phyloP scores from a whole-genome alignment of 2,888 invertebrate species.

The Pseudeuparius sepicola region DNA sequence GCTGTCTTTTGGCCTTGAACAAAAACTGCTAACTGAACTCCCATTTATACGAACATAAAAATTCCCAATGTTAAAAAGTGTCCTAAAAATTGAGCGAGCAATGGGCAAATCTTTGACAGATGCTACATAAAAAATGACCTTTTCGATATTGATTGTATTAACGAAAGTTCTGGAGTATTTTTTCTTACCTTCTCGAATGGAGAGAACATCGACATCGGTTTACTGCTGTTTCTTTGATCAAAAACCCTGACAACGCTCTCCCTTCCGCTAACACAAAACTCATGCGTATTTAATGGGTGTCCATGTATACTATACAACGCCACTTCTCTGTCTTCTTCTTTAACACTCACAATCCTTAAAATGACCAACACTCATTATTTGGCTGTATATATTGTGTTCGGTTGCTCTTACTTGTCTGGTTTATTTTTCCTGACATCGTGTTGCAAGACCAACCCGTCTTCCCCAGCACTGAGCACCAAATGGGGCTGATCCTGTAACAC shows the following conservation, averaged over 20 bases:
- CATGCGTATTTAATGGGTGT: slow-evolving; percentile 66
- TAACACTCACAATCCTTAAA: slow-evolving; percentile 47
- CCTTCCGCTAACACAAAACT: slow-evolving; percentile 77
- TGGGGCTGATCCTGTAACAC: slow-evolving; percentile 67
- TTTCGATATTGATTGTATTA: too few relatives aligned
- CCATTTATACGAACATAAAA: too few relatives aligned
- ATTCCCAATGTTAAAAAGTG: too few relatives aligned
- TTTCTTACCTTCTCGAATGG: slow-evolving; percentile 31
- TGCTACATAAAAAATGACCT: too few relatives aligned
- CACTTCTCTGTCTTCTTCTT: slow-evolving; percentile 49
- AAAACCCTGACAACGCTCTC: slow-evolving; percentile 70
- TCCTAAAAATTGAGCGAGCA: too few relatives aligned
- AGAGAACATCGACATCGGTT: slow-evolving; percentile 28
- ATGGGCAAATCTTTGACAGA: too few relatives aligned
- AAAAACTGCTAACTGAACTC: too few relatives aligned
- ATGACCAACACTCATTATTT: too few relatives aligned
- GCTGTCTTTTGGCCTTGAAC: too few relatives aligned
- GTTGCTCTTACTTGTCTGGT: slow-evolving; percentile 40
- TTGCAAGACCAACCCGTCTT: slow-evolving; percentile 74
- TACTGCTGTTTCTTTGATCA: slow-evolving; percentile 44
- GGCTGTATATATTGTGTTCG: background rate
- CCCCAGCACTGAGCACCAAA: slow-evolving; percentile 74
- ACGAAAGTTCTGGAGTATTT: too few relatives aligned
- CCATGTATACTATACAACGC: slow-evolving; percentile 82
- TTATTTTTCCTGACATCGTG: slow-evolving; percentile 70